Conservation (phyloP, 2,797 vertebrate species). For the Mus spretus region DNA sequence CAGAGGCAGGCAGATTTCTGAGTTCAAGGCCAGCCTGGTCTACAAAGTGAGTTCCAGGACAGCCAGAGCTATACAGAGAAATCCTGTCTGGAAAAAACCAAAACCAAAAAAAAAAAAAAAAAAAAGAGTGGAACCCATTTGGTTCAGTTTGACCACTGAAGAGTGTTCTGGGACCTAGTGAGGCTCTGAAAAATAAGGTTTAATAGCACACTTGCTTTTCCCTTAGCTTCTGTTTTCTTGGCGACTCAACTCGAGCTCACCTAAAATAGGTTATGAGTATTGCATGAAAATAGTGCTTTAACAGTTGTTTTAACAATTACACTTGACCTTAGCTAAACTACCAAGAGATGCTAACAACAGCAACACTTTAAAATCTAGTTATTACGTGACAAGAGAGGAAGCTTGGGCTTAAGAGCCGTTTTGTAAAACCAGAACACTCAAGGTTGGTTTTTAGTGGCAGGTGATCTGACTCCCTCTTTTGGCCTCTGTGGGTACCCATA, state of each 20-base stretch:
- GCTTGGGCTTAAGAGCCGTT: not conserved
- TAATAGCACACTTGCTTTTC: not conserved
- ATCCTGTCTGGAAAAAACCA: too few species aligned
- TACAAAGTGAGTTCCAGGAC: too few species aligned
- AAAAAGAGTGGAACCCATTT: too few species aligned
- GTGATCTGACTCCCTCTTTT: not conserved
- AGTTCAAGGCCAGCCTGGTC: too few species aligned
- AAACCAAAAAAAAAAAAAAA: too few species aligned
- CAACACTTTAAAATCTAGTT: not conserved
- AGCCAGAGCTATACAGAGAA: too few species aligned
- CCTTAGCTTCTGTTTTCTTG: not conserved
- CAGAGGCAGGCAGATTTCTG: too few species aligned
- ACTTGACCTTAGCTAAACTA: not conserved
- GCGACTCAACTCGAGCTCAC: not conserved
- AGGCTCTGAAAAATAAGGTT: not conserved
- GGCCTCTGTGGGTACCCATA: not conserved
- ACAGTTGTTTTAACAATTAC: not conserved
- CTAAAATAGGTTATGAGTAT: not conserved
- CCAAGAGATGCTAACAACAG: not conserved
- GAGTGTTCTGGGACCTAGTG: not conserved
- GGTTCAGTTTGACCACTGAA: not conserved
- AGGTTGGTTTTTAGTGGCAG: not conserved
- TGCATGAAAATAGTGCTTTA: not conserved
- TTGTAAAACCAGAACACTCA: not conserved
- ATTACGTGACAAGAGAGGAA: not conserved